Conservation (phyloP, 2,888 invertebrate genomes). For the Pseudococcus longispinus region DNA sequence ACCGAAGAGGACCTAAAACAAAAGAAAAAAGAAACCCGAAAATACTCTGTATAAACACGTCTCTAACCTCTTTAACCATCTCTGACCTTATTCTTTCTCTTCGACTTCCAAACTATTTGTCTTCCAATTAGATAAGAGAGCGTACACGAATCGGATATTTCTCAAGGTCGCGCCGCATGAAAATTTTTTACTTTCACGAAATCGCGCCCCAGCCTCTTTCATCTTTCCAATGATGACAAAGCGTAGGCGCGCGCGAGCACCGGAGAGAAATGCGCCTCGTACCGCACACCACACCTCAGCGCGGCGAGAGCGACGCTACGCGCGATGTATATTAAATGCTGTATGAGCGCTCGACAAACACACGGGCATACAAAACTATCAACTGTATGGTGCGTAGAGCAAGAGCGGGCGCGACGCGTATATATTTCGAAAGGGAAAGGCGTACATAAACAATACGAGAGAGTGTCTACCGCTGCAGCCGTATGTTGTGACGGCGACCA, state of each 20-base stretch:
- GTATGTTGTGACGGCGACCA: conserved; percentile 47
- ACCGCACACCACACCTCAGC: not conserved
- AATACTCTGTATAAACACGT: not conserved
- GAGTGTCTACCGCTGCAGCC: conserved; percentile 10
- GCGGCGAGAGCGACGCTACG: not conserved
- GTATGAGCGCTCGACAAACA: not conserved
- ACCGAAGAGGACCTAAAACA: not conserved
- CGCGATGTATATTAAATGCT: not conserved
- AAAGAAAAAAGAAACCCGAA: conserved; percentile 1
- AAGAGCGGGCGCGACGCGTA: not conserved
- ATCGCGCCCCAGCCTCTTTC: conserved; percentile 16
- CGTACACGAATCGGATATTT: conserved; percentile 40
- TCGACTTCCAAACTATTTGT: conserved; percentile 45
- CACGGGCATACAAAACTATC: not conserved
- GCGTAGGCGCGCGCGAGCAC: not conserved
- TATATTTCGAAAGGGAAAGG: conserved; percentile 50
- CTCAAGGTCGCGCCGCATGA: conserved; percentile 49
- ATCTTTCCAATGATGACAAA: not conserved
- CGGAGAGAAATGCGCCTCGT: not conserved
- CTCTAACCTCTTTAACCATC: conserved; percentile 30
- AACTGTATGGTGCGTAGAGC: not conserved
- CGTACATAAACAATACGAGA: conserved; percentile 31
- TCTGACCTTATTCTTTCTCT: conserved; percentile 21
- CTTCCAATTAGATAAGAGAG: conserved; percentile 55
- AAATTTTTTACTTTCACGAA: conserved; percentile 47